Evolutionary conservation across 30 jellyfish, hydroid and myxozoan genomes (phyloP), one percentile per base, ranked within the genome.

Genomic region (Aurelia sp.): DNA sequence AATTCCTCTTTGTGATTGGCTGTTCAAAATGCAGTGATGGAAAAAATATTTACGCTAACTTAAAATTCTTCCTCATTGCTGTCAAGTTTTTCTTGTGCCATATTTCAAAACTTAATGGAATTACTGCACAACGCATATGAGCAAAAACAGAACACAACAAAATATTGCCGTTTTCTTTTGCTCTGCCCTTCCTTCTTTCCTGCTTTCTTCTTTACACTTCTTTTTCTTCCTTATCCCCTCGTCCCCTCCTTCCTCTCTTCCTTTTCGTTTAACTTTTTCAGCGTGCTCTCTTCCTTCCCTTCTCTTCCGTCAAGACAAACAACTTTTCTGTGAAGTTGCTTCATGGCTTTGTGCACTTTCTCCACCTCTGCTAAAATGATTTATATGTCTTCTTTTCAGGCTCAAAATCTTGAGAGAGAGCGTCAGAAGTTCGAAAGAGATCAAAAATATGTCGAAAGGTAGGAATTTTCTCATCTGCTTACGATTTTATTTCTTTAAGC

Each of bases 401-500:
- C 21, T 48, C 78, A 52, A 22, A 44, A 50, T 13, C 13, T 18
- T 9, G 74, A 52, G 21, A 68, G 71, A 60, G 81, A 82, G 18
- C 70, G 55, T 48, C 76, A 68, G 31, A 82, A 82, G 61, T 16
- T 3, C 16, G 78, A 82, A 4, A 53, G 78, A 55, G 84, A 55
- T 67, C 84, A 67, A 58, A 72, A 67, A 48, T 82, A 82, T 35
- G 21, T 73, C 4, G 63, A 68, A n/a, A 69, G 78, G 92, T 82
- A n/a, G 38, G 78, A 21, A 31, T 44, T 44, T 41, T 44, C 3
- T 44, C 15, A 8, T 44, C 55, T 44, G 55, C 55, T 0, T 44
- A 44, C 15, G 13, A 44, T 8, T 8, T 7, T 44, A 44, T 44
- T 44, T 8, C 55, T 7, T 8, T 9, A 44, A 44, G 55, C 55